Evolutionary conservation across 2,888 invertebrate genomes (phyloP), one percentile per base, ranked within the genome.

Genomic region (Acronicta psi): DNA sequence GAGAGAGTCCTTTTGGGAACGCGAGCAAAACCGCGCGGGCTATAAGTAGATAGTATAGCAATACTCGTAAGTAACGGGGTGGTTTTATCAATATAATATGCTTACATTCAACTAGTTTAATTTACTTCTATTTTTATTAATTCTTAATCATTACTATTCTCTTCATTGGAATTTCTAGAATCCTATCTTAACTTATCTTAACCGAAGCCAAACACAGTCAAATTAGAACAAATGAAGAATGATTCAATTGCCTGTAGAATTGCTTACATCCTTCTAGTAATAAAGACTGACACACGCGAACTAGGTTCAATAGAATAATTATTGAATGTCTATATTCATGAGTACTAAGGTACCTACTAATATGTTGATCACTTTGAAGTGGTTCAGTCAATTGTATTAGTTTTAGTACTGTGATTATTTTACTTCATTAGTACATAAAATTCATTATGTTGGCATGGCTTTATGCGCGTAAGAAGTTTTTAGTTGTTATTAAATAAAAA

Each of bases 231-330:
- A 79, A 76, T 74, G 74, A 76, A 70, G 79, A 85, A 81, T 83
- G 80, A 83, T 85, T 74, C 86, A 86, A 88, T 88, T 85, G 85
- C 80, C 75, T 80, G 59, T 73, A 66, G 77, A 84, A 90, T 89
- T 86, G 85, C 77, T 69, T 66, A 80, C 85, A 87, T 91, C 90
- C 90, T 88, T 82, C 77, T 55, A 68, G 72, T 80, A 84, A 90
- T 85, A 81, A 83, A 82, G 87, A 88, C 65, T 86, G 88, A 84
- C 85, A 80, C 64, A 73, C 69, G 66, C 66, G 59, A 69, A 72
- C 68, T 60, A 69, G 55, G 49, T 62, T 67, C 73, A 81, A 83
- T 80, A 75, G 73, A 72, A 81, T 80, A 76, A 80, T 80, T 73
- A 79, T 72, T 69, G 46, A 56, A 54, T 43, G 38, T 36, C 17